phyloP scores from a whole-genome alignment of 1,140 invertebrate species.

The Ctenoplectra terminalis region DNA sequence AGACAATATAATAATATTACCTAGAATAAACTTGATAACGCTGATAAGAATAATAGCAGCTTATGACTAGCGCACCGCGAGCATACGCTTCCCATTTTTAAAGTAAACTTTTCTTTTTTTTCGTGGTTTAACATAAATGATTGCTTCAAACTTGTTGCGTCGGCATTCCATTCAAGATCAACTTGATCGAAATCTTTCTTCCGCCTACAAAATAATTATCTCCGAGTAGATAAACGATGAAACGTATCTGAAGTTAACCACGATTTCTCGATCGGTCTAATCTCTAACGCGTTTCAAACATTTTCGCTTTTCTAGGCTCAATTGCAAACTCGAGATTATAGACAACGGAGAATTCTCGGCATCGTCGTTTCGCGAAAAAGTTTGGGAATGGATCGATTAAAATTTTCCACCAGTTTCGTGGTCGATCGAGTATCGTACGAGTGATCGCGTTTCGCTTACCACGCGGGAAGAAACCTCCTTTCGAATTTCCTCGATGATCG shows the following conservation, averaged over 20 bases:
- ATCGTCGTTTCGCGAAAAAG: neutral
- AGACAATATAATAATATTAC: neutral
- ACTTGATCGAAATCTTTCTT: too few relatives aligned
- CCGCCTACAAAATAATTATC: neutral
- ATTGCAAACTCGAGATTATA: neutral
- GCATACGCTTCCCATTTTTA: neutral
- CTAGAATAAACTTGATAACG: neutral
- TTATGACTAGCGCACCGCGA: neutral
- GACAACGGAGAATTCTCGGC: neutral
- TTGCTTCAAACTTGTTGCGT: too few relatives aligned
- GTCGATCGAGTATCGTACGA: neutral
- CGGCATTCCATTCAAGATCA: too few relatives aligned
- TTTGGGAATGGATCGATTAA: slow-evolving; percentile 10
- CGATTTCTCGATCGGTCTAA: neutral
- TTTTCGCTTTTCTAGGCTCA: neutral
- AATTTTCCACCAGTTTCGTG: neutral
- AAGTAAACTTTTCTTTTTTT: too few relatives aligned
- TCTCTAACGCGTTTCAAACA: neutral
- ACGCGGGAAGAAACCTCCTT: neutral
- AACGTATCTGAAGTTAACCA: neutral
- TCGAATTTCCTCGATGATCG: too few relatives aligned
- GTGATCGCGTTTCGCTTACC: neutral
- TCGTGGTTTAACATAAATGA: too few relatives aligned
- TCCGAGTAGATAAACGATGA: neutral
- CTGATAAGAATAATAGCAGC: slow-evolving; percentile 1